A percentile compares a stretch with the other conserved stretches of the same genome.
phyloP scores from a whole-genome alignment of 2,888 invertebrate genomes.

The Orthosia cruda region DNA sequence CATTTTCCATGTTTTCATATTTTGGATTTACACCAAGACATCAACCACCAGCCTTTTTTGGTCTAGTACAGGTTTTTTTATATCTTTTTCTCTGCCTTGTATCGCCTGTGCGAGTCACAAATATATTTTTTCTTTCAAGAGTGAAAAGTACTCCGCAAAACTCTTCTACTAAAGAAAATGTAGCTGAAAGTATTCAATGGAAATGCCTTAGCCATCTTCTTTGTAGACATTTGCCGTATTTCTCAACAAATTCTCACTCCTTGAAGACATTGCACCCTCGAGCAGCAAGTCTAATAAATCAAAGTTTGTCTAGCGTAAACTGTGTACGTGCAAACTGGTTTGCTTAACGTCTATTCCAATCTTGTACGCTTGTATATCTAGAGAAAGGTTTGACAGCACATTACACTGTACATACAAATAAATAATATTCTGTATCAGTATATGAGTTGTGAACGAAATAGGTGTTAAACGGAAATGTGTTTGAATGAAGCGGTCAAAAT shows the following conservation, averaged over 20 bases:
- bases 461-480: background rate
- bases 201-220: background rate
- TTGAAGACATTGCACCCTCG: conserved; percentile 41
- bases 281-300: conserved; percentile 43
- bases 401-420: conserved; percentile 24
- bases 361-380: conserved; percentile 23
- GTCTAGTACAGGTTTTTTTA: too few relatives aligned
- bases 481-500: background rate
- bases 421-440: conserved; percentile 39
- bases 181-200: background rate
- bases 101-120: too few relatives aligned
- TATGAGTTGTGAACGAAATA: conserved; percentile 19
- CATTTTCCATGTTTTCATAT: background rate
- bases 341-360: conserved; percentile 40
- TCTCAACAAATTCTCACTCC: conserved; percentile 30
- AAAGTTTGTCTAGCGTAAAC: conserved; percentile 44
- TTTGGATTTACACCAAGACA: background rate
- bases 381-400: conserved; percentile 22
- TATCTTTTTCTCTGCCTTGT: too few relatives aligned
- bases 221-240: conserved; percentile 27
- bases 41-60: too few relatives aligned
- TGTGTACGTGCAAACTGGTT: conserved; percentile 44
- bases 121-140: too few relatives aligned
- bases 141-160: background rate
- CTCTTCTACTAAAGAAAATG: conserved; percentile 3